Conservation (phyloP, 2,797 vertebrate species). For the Platyrinchus mystaceus region DNA sequence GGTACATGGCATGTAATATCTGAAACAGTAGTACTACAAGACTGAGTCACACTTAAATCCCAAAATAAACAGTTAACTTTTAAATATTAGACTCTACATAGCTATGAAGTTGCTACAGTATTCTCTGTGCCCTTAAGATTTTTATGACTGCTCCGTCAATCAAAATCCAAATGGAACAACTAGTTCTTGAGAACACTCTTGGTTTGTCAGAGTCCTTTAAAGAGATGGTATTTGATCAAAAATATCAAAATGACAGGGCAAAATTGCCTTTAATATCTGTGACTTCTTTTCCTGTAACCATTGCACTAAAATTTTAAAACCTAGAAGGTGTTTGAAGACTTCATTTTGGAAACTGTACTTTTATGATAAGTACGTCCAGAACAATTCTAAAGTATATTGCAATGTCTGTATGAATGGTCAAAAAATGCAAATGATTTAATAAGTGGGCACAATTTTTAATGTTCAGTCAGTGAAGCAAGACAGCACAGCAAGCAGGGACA, state of each 20-base stretch:
- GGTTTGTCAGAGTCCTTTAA: background rate
- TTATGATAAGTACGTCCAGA: background rate
- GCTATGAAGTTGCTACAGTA: background rate
- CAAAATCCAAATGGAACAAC: background rate
- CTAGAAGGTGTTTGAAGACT: background rate
- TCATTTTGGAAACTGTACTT: background rate
- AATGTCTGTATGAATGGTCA: background rate
- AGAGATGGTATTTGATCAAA: background rate
- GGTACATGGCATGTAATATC: background rate
- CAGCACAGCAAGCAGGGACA: accelerated
- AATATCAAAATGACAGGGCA: background rate
- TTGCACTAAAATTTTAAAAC: background rate
- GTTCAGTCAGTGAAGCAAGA: background rate
- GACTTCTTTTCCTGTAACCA: background rate
- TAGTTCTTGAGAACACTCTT: background rate
- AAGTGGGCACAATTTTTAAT: background rate
- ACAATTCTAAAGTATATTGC: background rate
- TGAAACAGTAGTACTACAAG: background rate
- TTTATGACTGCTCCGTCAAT: background rate
- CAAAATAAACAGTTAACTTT: background rate
- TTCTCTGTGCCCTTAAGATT: background rate
- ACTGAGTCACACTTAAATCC: background rate
- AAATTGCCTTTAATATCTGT: background rate
- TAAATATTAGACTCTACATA: background rate
- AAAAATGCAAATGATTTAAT: background rate